Evolutionary conservation across 2,113 vertebrate species (phyloP), one percentile per base, ranked within the genome.

Genomic region (Rhipidura dahli): DNA sequence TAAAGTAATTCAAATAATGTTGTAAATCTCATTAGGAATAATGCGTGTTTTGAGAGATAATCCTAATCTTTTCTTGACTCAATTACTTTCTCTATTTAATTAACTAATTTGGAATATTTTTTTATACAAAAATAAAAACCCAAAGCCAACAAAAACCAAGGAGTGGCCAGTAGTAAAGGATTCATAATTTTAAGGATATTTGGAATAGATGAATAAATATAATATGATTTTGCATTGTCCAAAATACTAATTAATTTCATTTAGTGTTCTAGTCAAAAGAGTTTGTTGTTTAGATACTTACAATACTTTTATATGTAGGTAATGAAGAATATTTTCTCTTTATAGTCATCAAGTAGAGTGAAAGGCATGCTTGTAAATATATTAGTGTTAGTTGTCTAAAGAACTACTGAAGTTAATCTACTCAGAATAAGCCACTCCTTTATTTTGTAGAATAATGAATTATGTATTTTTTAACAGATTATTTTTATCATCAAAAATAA

Each of bases 1-100:
- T 86, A 94, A 87, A 95, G 24, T 71, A 64, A 94, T 72, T 68
- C 18, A 94, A 81, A 94, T 37, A 93, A 37, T 89, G 33, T 39
- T 82, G 51, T 69, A 83, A 72, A 91, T 90, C 21, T 93, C 65
- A 90, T 76, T 45, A 96, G 27, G 86, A 95, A 80, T 66, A 81
- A 81, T 54, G 14, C 9, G 83, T 57, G 9, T 26, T 95, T 93
- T 97, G 84, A 83, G 30, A 78, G 22, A 89, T 84, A 94, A 92
- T 93, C 75, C 30, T 91, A 39, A 84, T 65, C 3, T 63, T 93
- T 97, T 79, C 94, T 59, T 50, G 15, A 80, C 31, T 79, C 68
- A 53, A 31, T 76, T 33, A 24, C 8, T 77, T 89, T 78, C 24
- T 44, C 33, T 76, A 9, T 75, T 94, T 93, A 96, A 96, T 94